These are phyloP conservation scores for Geotrupes spiniger DNA, from an alignment of 2,888 invertebrate genomes.

Conservation along the genomic window DNA sequence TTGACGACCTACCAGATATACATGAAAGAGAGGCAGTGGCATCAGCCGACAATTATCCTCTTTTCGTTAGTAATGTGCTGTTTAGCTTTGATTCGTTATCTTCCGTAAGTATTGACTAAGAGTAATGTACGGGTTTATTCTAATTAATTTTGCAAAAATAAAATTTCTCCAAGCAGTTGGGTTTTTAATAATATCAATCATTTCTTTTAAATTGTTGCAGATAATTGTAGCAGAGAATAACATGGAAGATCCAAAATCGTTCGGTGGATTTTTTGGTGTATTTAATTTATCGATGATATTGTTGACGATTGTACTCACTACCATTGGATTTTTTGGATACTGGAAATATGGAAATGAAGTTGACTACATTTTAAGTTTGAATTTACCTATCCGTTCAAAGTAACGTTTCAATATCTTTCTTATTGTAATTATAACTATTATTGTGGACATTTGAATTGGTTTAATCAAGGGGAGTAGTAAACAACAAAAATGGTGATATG, in stretches of 20 bases:
- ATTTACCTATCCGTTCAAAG: slow-evolving; percentile 1
- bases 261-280: slow-evolving; percentile 14
- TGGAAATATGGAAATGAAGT: slow-evolving; percentile 5
- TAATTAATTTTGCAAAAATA: too few relatives aligned
- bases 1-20: not conserved
- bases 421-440: not conserved
- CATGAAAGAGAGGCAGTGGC: slow-evolving; percentile 2
- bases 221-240: slow-evolving; percentile 8
- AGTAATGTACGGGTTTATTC: too few relatives aligned
- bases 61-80: slow-evolving; percentile 6
- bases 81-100: slow-evolving; percentile 10
- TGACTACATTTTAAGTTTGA: slow-evolving; percentile 5
- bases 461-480: too few relatives aligned
- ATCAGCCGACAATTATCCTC: not conserved
- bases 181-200: too few relatives aligned
- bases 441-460: too few relatives aligned
- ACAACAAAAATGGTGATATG: too few relatives aligned
- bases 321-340: slow-evolving; percentile 12
- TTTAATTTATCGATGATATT: slow-evolving; percentile 13
- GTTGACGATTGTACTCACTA: not conserved
- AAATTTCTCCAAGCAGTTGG: too few relatives aligned
- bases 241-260: slow-evolving; percentile 9
- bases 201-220: too few relatives aligned
- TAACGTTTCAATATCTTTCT: not conserved
- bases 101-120: slow-evolving; percentile 11